Evolutionary conservation across 92 coral and sea anemone genomes (phyloP), one percentile per base, ranked within the genome.

Genomic region (Galaxea fascicularis): DNA sequence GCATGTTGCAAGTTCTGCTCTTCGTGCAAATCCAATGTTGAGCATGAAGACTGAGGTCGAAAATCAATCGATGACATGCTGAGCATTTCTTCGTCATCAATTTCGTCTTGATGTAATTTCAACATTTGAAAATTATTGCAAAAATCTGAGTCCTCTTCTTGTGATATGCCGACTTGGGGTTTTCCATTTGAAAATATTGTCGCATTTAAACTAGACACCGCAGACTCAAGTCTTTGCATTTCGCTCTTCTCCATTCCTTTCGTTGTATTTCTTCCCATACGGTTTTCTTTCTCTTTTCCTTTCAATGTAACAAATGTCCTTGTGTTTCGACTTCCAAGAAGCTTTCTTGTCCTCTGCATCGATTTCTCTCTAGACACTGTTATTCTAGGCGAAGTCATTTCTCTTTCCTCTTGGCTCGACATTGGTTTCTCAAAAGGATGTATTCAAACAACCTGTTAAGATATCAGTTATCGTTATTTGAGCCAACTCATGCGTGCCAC

Each of bases 61-160:
- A 78, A 82, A 71, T 58, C n/a, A 22, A 71, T 9, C 0, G 86
- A 70, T 0, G 41, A 30, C 85, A 80, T 80, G 78, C 78, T 70
- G 76, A 41, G 78, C 35, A 12, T 4, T 29, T 17, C 22, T 41
- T 71, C 78, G 53, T 71, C 78, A 35, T 10, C n/a, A 70, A 18
- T 71, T 46, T 45, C 82, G 11, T 45, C 76, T 30, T 41, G 53
- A 59, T 11, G 57, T n/a, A 54, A 8, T 59, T 35, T 71, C 29
- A 70, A 11, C 78, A 39, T 70, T 71, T 54, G 52, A 70, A 82
- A 82, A 1, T 57, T 60, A 39, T 26, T 1, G 58, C 8, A 35
- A n/a, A 39, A 21, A 57, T 8, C 26, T 18, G 10, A 15, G 0
- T 21, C 57, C 70, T 15, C 21, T 15, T 57, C 58, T 39, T 56